phyloP scores from a whole-genome alignment of 2,113 vertebrate genomes.

The Ophthalmolycus amberensis region DNA sequence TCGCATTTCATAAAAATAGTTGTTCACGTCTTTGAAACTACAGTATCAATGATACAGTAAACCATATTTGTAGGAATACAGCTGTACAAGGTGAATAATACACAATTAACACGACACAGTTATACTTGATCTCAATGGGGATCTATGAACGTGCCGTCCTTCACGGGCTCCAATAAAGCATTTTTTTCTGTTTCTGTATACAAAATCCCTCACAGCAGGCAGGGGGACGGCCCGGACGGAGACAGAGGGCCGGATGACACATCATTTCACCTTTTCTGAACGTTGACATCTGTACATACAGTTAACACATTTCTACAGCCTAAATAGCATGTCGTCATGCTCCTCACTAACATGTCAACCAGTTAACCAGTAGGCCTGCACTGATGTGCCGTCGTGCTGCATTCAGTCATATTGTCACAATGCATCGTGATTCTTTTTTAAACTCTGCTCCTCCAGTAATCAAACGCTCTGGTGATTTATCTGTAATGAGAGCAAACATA shows the following conservation, averaged over 20 bases:
- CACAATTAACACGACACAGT: slow-evolving; percentile 99
- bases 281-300: slow-evolving; percentile 53
- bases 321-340: slow-evolving; percentile 38
- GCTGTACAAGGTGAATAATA: slow-evolving; percentile 99
- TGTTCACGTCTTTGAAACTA: slow-evolving; percentile 99
- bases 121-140: slow-evolving; percentile 95
- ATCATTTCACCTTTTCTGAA: slow-evolving; percentile 65
- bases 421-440: slow-evolving; percentile 24
- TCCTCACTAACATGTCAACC: slow-evolving; percentile 30
- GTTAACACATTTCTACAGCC: slow-evolving; percentile 64
- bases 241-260: slow-evolving; percentile 89
- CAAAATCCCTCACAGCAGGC: slow-evolving; percentile 88
- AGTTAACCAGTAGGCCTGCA: slow-evolving; percentile 4
- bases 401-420: slow-evolving; percentile 42
- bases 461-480: slow-evolving; percentile 23
- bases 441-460: slow-evolving; percentile 21
- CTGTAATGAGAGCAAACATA: slow-evolving; percentile 47
- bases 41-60: slow-evolving; percentile 98
- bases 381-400: slow-evolving; percentile 43
- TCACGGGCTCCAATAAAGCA: slow-evolving; percentile 79
- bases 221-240: slow-evolving; percentile 88
- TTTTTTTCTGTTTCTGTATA: slow-evolving; percentile 69
- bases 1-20: slow-evolving; percentile 99
- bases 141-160: slow-evolving; percentile 92
- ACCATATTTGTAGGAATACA: slow-evolving; percentile 99